Percentiles rank a stretch among this genome's conserved stretches.
These are phyloP conservation scores for Amazona ochrocephala DNA, from an alignment of 2,797 vertebrate species.

Conservation along the genomic window DNA sequence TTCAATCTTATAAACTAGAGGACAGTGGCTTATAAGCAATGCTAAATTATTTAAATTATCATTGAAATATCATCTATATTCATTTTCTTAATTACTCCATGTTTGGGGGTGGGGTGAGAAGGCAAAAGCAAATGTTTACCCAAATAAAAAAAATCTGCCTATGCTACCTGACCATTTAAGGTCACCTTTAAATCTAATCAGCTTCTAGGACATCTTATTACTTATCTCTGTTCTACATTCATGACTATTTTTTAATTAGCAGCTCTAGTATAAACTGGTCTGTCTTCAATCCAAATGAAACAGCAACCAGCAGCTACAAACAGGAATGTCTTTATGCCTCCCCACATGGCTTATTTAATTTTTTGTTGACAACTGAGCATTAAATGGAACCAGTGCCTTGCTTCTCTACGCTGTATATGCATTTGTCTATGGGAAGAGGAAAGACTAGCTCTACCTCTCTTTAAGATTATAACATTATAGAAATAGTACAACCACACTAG, in stretches of 20 bases:
- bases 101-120: background rate
- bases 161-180: slow-evolving; percentile 2
- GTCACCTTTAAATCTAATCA: slow-evolving; percentile 48
- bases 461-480: background rate
- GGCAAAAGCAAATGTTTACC: background rate
- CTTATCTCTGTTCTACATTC: slow-evolving; percentile 22
- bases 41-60: background rate
- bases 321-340: background rate
- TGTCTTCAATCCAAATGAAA: slow-evolving; percentile 19
- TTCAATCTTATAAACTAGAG: background rate
- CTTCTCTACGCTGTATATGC: background rate
- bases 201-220: slow-evolving; percentile 2
- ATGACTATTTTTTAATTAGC: slow-evolving; percentile 36
- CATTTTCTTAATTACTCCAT: background rate
- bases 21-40: background rate
- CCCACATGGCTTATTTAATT: background rate
- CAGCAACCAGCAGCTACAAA: background rate
- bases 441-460: background rate
- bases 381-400: background rate
- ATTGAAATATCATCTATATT: background rate
- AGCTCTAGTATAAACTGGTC: background rate
- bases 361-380: background rate
- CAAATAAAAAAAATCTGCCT: slow-evolving; percentile 5
- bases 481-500: background rate
- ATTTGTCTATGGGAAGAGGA: background rate